A percentile compares a stretch with the other conserved stretches of the same genome.
These are phyloP conservation scores for Channa striata DNA, from an alignment of 2,797 vertebrate genomes.

Conservation along the genomic window DNA sequence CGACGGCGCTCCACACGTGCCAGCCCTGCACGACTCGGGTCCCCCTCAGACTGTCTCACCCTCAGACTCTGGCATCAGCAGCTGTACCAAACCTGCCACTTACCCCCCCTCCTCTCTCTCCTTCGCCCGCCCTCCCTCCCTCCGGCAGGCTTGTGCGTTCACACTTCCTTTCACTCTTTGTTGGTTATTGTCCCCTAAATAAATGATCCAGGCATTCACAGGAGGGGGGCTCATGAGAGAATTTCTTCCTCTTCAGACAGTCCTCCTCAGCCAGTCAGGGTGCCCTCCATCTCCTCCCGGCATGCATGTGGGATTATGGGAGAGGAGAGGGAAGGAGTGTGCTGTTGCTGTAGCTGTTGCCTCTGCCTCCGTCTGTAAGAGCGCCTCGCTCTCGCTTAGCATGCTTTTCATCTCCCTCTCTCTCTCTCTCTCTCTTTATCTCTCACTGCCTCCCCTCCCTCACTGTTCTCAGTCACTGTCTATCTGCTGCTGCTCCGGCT, in stretches of 20 bases:
- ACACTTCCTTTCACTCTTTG: conserved; percentile 63
- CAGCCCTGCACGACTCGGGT: conserved; percentile 48
- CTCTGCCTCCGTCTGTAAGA: conserved; percentile 70
- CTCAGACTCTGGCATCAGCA: conserved; percentile 67
- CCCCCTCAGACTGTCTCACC: conserved; percentile 49
- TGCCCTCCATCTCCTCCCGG: conserved; percentile 61
- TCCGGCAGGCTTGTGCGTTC: conserved; percentile 41
- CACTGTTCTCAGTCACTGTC: conserved; percentile 61
- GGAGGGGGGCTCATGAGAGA: conserved; percentile 24
- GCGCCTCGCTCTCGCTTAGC: conserved; percentile 67
- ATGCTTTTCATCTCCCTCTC: conserved; percentile 67
- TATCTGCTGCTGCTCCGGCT: conserved; percentile 73
- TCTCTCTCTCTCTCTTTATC: conserved; percentile 37
- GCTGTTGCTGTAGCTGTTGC: conserved; percentile 73
- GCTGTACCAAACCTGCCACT: conserved; percentile 63
- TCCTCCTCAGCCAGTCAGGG: conserved; percentile 61
- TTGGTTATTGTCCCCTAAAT: conserved; percentile 42
- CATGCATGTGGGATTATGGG: conserved; percentile 57
- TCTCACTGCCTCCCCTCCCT: conserved; percentile 41
- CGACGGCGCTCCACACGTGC: conserved; percentile 53
- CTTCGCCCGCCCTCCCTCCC: conserved; percentile 39
- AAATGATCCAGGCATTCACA: conserved; percentile 45
- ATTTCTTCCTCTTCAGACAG: conserved; percentile 43
- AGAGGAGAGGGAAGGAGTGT: conserved; percentile 61
- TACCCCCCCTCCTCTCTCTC: conserved; percentile 39